A percentile compares a stretch with the other conserved stretches of the same genome.
These are phyloP conservation scores for Tamandua tetradactyla DNA, from an alignment of 2,797 vertebrate genomes.

Conservation along the genomic window DNA sequence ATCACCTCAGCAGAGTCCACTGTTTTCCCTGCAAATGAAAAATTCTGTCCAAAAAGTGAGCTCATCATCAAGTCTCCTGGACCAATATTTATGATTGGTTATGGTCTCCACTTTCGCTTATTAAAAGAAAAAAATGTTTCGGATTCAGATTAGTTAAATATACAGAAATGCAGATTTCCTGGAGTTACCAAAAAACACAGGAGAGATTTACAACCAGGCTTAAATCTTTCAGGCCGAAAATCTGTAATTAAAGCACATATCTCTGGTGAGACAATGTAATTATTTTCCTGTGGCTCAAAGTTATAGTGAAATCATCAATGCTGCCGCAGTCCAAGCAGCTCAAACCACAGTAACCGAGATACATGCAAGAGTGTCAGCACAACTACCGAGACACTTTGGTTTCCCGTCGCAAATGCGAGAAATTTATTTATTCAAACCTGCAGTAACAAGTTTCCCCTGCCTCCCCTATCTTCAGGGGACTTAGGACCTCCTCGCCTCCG, in stretches of 20 bases:
- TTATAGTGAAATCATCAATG: slow-evolving; percentile 37
- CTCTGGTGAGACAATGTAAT: slow-evolving; percentile 69
- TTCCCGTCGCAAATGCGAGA: not conserved
- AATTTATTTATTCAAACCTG: not conserved
- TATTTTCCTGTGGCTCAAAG: slow-evolving; percentile 28
- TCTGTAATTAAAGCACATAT: slow-evolving; percentile 44
- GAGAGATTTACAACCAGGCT: slow-evolving; percentile 21
- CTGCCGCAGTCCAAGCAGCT: not conserved
- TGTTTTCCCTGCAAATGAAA: slow-evolving; percentile 36
- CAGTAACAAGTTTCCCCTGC: not conserved
- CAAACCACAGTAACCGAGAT: too few relatives aligned
- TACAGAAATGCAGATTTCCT: slow-evolving; percentile 14
- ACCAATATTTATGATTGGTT: not conserved
- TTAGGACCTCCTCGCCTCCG: not conserved
- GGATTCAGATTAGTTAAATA: not conserved
- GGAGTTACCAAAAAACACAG: not conserved
- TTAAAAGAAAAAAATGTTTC: not conserved
- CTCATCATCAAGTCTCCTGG: slow-evolving; percentile 44
- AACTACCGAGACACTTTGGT: slow-evolving; percentile 32
- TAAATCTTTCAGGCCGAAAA: not conserved
- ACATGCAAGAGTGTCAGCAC: not conserved
- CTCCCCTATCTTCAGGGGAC: not conserved
- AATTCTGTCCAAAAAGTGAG: not conserved
- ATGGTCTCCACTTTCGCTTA: not conserved
- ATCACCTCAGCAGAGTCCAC: not conserved